Conservation (phyloP, 2,888 invertebrate genomes). For the Protophormia terraenovae region DNA sequence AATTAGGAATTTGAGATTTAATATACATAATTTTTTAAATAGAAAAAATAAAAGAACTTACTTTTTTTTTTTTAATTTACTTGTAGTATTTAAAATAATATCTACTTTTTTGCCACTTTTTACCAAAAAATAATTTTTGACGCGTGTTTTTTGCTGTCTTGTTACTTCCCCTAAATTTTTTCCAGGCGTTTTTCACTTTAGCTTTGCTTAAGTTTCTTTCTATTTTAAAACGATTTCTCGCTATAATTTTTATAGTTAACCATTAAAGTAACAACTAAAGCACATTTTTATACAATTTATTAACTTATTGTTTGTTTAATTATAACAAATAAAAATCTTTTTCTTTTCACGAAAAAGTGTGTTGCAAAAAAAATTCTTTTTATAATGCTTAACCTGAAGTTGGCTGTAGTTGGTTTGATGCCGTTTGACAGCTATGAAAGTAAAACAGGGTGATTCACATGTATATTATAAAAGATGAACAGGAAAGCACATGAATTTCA, state of each 20-base stretch:
- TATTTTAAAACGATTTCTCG: neutral
- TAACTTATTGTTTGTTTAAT: neutral
- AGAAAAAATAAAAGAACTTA: neutral
- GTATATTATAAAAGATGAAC: neutral
- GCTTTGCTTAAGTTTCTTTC: neutral
- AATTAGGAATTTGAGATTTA: neutral
- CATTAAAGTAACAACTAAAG: neutral
- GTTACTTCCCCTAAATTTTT: neutral
- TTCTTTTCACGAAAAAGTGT: neutral
- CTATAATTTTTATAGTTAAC: neutral
- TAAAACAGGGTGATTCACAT: constrained; percentile 2
- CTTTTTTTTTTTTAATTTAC: neutral
- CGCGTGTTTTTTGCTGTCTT: constrained; percentile 29
- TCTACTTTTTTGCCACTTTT: neutral
- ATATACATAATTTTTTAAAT: neutral
- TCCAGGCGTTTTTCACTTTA: neutral
- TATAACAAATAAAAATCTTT: neutral
- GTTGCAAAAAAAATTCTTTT: constrained; percentile 49
- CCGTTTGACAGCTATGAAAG: neutral
- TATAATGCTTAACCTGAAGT: constrained; percentile 60
- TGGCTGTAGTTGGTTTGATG: constrained; percentile 52
- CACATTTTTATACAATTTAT: constrained; percentile 31
- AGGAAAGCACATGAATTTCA: neutral
- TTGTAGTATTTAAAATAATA: neutral
- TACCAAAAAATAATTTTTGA: neutral